Evolutionary conservation across 2,797 vertebrate genomes (phyloP).

Genomic region (Myripristis jacobus): DNA sequence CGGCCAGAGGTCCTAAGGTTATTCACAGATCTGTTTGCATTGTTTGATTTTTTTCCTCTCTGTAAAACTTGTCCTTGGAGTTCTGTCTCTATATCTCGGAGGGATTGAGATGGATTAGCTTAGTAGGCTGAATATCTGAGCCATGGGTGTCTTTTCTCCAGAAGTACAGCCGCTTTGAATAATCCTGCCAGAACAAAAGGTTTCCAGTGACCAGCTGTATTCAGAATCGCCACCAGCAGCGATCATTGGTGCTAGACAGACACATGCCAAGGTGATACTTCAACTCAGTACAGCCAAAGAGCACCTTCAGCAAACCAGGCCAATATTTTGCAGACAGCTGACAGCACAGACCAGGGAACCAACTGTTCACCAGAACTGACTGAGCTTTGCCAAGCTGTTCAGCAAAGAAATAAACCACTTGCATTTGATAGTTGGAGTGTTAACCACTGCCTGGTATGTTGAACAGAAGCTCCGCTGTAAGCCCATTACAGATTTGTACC

Average conservation of each 20-base stretch:
- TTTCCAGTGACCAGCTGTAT: slow-evolving; percentile 25
- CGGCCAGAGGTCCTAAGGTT: not conserved
- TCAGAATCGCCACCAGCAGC: slow-evolving; percentile 2
- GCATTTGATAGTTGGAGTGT: slow-evolving; percentile 23
- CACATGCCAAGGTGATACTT: slow-evolving; percentile 21
- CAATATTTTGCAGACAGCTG: slow-evolving; percentile 21
- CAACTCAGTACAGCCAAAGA: slow-evolving; percentile 30
- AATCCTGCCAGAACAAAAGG: slow-evolving; percentile 33
- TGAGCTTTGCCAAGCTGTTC: slow-evolving; percentile 32
- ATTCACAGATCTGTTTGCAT: slow-evolving; percentile 28
- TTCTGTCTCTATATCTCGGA: slow-evolving; percentile 48
- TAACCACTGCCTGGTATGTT: slow-evolving; percentile 7
- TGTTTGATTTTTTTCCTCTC: slow-evolving; percentile 29
- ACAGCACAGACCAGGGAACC: slow-evolving; percentile 18
- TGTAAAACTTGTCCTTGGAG: slow-evolving; percentile 41
- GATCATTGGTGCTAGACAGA: not conserved
- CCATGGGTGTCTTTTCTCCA: slow-evolving; percentile 3
- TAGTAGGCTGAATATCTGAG: slow-evolving; percentile 30
- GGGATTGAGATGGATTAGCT: slow-evolving; percentile 50
- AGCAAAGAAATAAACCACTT: slow-evolving; percentile 24
- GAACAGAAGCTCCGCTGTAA: slow-evolving; percentile 49
- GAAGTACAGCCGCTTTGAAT: slow-evolving; percentile 30
- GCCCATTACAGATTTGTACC: slow-evolving; percentile 54
- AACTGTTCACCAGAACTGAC: slow-evolving; percentile 10
- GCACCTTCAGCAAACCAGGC: slow-evolving; percentile 4